phyloP scores from a whole-genome alignment of 2,797 vertebrate species.

The Anguilla pacifica region DNA sequence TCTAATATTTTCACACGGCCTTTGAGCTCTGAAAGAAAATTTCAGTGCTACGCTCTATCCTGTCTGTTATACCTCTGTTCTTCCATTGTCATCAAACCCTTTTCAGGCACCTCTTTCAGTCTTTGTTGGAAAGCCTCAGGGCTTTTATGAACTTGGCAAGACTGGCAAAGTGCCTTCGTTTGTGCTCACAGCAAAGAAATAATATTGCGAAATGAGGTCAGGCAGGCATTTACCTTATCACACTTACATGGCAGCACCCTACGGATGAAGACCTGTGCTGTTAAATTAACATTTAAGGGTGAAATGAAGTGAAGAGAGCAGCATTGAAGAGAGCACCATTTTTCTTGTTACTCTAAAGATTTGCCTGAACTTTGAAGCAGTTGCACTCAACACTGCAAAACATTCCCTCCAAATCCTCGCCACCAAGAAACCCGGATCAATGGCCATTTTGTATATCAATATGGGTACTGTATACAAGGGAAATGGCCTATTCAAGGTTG shows the following conservation, averaged over 20 bases:
- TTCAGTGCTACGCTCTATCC: conserved; percentile 10
- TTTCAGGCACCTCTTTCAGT: conserved; percentile 3
- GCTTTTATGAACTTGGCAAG: neutral
- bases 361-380: conserved; percentile 30
- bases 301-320: neutral
- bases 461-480: neutral
- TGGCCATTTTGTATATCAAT: conserved; percentile 8
- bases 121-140: neutral
- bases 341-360: neutral
- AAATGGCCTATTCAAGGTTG: conserved; percentile 20
- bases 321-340: neutral
- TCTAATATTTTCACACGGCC: conserved; percentile 20
- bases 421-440: conserved; percentile 45
- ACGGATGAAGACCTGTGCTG: neutral
- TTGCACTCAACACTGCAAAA: conserved; percentile 54
- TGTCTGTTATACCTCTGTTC: neutral
- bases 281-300: neutral
- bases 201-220: conserved; percentile 26
- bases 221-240: conserved; percentile 16
- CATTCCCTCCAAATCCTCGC: conserved; percentile 31
- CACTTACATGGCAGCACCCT: neutral
- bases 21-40: conserved; percentile 29
- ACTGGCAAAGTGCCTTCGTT: neutral
- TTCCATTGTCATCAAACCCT: conserved; percentile 19
- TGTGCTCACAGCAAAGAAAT: conserved; percentile 5